Evolutionary conservation across 1,140 invertebrate genomes (phyloP).

Genomic region (Tetraneura akinire): DNA sequence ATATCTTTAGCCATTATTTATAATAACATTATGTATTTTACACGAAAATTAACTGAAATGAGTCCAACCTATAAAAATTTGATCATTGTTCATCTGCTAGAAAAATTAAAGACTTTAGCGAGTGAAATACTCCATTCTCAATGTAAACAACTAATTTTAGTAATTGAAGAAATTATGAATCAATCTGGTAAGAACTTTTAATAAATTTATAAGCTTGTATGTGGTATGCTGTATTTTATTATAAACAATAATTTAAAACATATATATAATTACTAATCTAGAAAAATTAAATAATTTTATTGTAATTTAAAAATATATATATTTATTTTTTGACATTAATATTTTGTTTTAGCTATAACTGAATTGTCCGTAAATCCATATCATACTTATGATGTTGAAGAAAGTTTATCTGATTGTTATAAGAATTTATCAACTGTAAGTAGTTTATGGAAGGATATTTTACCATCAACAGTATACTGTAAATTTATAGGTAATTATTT

Average conservation of each 20-base stretch:
- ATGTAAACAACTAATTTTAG: slow-evolving; percentile 71
- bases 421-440: slow-evolving; percentile 80
- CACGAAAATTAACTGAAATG: slow-evolving; percentile 71
- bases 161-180: slow-evolving; percentile 71
- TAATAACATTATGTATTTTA: slow-evolving; percentile 90
- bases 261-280: too few species aligned
- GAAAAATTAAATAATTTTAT: too few species aligned
- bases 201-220: background rate
- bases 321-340: background rate
- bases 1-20: slow-evolving; percentile 64
- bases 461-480: slow-evolving; percentile 70
- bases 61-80: slow-evolving; percentile 63
- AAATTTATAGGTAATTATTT: slow-evolving; percentile 63
- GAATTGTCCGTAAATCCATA: slow-evolving; percentile 61
- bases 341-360: slow-evolving; percentile 63
- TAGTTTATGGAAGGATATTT: slow-evolving; percentile 80
- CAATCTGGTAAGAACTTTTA: slow-evolving; percentile 22
- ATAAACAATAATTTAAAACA: too few species aligned
- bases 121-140: slow-evolving; percentile 73
- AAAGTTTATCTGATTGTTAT: slow-evolving; percentile 77
- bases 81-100: slow-evolving; percentile 61
- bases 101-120: slow-evolving; percentile 70
- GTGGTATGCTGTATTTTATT: too few species aligned
- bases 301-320: too few species aligned
- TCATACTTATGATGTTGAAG: slow-evolving; percentile 68